Conservation (phyloP, 2,888 invertebrate genomes). For the Caenorhabditis zanzibari region DNA sequence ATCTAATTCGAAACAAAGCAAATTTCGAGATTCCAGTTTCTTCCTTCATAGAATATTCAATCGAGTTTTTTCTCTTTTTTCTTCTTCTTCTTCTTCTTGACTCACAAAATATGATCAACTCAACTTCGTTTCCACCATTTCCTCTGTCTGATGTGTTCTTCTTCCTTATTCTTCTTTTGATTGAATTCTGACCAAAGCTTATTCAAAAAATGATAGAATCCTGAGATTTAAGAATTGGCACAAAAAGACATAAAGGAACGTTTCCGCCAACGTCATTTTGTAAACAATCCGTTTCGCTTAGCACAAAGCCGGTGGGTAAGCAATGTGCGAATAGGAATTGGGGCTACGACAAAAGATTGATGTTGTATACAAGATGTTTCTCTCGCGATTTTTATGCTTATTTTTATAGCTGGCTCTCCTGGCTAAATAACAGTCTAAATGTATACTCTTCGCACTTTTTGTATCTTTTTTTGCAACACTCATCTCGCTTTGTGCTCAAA, state of each 20-base stretch:
- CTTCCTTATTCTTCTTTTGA: constrained; percentile 3
- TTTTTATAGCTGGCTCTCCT: neutral
- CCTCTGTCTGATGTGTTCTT: constrained; percentile 25
- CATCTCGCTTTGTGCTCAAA: constrained; percentile 37
- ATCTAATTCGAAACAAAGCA: neutral
- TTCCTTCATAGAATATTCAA: constrained; percentile 54
- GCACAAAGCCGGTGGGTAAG: constrained; percentile 58
- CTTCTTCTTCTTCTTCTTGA: constrained; percentile 5
- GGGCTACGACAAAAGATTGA: constrained; percentile 27
- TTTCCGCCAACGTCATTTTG: constrained; percentile 61
- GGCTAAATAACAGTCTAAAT: neutral
- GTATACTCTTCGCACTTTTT: constrained; percentile 35
- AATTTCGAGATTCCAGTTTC: neutral
- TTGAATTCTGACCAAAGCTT: neutral
- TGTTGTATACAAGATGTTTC: constrained; percentile 40
- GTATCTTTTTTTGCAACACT: constrained; percentile 32
- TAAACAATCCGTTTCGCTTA: constrained; percentile 50
- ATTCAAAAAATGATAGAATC: neutral
- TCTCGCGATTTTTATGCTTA: constrained; percentile 5
- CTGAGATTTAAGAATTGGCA: constrained; percentile 1
- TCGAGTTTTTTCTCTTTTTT: constrained; percentile 34
- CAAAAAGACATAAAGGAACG: constrained; percentile 33
- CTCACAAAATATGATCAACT: constrained; percentile 57
- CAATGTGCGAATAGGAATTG: constrained; percentile 30
- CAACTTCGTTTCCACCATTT: constrained; percentile 18